Base-by-base conservation (phyloP, 2,888 invertebrate species). In the Lasioglossum oenotherae region DNA sequence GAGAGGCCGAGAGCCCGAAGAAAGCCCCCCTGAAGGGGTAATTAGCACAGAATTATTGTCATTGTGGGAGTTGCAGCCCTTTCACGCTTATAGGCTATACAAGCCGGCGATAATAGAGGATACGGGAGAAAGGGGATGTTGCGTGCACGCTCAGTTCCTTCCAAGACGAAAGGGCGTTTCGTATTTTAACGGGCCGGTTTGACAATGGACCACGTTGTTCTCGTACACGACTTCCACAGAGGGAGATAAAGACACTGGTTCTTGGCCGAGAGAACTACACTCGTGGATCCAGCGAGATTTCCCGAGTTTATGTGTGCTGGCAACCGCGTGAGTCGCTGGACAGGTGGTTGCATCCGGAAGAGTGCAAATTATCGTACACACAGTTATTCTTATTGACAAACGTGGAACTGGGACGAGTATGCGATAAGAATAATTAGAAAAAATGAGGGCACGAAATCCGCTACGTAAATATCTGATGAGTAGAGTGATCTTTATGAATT, bases 101-200 rank as follows among this genome's bases (percentile, higher is more conserved):
- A 88, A 85, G 82, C 53, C 81, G 88, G 77, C 88, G 91, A 92
- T 92, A 91, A 92, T 91, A 84, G 89, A 87, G 90, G 81, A 86
- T 84, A 85, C 75, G 67, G 69, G 31, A 46, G 41, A 77, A 57
- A 74, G 78, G 79, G 88, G 89, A 80, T 49, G 78, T 74, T 76
- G 81, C 87, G 81, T 82, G 82, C 80, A 76, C 74, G 88, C 81
- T 80, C 67, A 72, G 78, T 80, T 82, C 83, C 90, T 87, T 91
- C 84, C 74, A 86, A 91, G 91, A 89, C 83, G 86, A n/a, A 89
- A 89, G 91, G 92, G 91, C 87, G 92, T 92, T 91, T 90, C 93
- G 91, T 94, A 93, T 93, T 94, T 94, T 94, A 95, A 94, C 93
- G 93, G 92, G 85, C 91, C 92, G 92, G 91, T 94, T 94, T 92